Base-by-base conservation (phyloP, 2,797 vertebrate species). In the Liasis olivaceus region DNA sequence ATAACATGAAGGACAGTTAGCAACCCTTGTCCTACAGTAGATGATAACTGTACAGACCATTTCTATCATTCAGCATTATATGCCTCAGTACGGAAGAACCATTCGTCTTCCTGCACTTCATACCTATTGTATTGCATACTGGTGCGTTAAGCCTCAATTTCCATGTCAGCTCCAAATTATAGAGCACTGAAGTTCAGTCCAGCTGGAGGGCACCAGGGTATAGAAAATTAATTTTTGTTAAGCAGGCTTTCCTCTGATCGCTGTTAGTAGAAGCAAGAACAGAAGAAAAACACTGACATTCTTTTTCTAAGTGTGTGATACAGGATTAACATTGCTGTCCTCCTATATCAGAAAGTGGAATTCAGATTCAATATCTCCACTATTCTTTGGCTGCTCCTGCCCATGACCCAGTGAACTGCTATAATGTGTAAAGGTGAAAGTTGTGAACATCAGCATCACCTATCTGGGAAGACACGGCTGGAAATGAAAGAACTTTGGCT, bases 241-340 rank as follows among this genome's bases (percentile, higher is more conserved):
- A 12, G 77, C 42, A 81, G 77, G 77, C 42, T 81, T 81, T 81
- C 77, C 36, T 81, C 77, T 47, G 42, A 81, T 62, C 36, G 31
- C 17, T n/a, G 28, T 87, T 58, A 47, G 36, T 51, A 47, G 54
- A 87, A 87, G 77, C 31, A 59, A 91, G 51, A 91, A 5, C 51
- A 69, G 85, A n/a, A 28, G 17, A 77, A 47, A 14, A 69, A 95
- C 66, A 93, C 93, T 93, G 94, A 95, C 91, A 64, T 94, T 95
- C 94, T 95, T 93, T 92, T 95, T 92, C 94, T 92, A 90, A 93
- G 93, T 59, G 88, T 88, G 92, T 89, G 91, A 91, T 93, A 69
- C 94, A 93, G 91, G 85, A 85, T 93, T 94, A 96, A 95, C 94
- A 95, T 96, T 94, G 92, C 47, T 93, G 72, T 84, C 94, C 94